Base-by-base conservation (phyloP, 2,888 invertebrate genomes). In the Diabrotica balteata region DNA sequence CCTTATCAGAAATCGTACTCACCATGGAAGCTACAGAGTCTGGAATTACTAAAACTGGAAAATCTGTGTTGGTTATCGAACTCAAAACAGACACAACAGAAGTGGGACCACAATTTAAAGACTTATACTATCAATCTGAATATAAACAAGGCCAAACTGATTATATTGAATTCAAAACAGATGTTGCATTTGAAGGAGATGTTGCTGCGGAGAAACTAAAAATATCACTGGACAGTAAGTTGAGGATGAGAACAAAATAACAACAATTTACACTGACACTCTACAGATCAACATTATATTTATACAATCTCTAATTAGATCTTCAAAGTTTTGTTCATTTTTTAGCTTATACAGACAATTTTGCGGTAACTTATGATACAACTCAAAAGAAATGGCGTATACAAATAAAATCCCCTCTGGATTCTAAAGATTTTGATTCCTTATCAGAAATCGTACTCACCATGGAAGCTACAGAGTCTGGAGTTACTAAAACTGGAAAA, bases 31-130 rank as follows among this genome's bases (percentile, higher is more conserved):
- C 65, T 17, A 62, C n/a, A 10, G 65, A 61, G 8, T 32, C 45
- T 4, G 61, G 46, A 9, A 47, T 54, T 7, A 7, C 32, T 4
- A 54, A 43, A 22, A 46, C 43, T 11, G 68, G 64, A 8, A 42
- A 44, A 11, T 45, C 68, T 6, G 68, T 52, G 6, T 59, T 68
- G 46, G 62, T 68, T 4, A 43, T 68, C 17, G 55, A 68, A 43
- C 43, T 68, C 9, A 8, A 10, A 17, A 43, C 42, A n/a, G 7
- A 7, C 7, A 0, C 8, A 7, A 59, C 59, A 2, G 54, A 63
- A 17, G 22, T 8, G 49, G 44, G 17, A 3, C 69, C 66, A 9
- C 17, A 58, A 47, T 69, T 69, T 59, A 44, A 49, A 0, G 53
- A 66, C 5, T 42, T 64, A 45, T 59, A 43, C 11, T 69, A 69